Evolutionary conservation across 2,797 vertebrate species (phyloP), one percentile per base, ranked within the genome.

Genomic region (Cossypha caffra): DNA sequence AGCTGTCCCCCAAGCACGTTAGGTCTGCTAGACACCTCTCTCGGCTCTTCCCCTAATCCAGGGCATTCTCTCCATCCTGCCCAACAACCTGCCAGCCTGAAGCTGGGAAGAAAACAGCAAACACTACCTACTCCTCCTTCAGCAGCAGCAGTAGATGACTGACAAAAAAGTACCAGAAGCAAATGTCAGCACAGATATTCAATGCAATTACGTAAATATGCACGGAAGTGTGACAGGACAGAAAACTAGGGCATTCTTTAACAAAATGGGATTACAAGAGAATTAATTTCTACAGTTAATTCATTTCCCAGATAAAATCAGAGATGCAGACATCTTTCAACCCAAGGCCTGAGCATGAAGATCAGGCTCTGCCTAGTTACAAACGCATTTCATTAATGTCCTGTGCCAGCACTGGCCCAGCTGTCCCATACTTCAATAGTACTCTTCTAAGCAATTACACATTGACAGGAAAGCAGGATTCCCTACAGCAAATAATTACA

Each of bases 271-370:
- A 92, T 67, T 92, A 76, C 21, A 67, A 59, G 35, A 57, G 13
- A 77, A 89, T 67, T 61, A 2, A 42, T 91, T 85, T 77, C 50
- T 86, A 86, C 24, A 83, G 9, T 0, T 90, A 71, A 80, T 74
- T 93, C 13, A 83, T 86, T 85, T 91, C 45, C 13, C 42, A 90
- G 50, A 63, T 88, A 93, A 82, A 94, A 93, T 69, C 13, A 91
- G 52, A 92, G 59, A 89, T 48, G 33, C 16, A 48, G 38, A 10
- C 6, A 75, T 66, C 55, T 86, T 94, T 86, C 48, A 71, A 45
- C 12, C 24, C 64, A 76, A 67, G 33, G 67, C 37, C 10, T 2
- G 1, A 80, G 40, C 42, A 74, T 2, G 26, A 68, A 87, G 52
- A 85, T 40, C 18, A 81, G 38, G 40, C 57, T 78, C 51, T 91